These are phyloP conservation scores for Amblyjoppa fuscipennis DNA, from an alignment of 2,888 invertebrate genomes.

Conservation along the genomic window DNA sequence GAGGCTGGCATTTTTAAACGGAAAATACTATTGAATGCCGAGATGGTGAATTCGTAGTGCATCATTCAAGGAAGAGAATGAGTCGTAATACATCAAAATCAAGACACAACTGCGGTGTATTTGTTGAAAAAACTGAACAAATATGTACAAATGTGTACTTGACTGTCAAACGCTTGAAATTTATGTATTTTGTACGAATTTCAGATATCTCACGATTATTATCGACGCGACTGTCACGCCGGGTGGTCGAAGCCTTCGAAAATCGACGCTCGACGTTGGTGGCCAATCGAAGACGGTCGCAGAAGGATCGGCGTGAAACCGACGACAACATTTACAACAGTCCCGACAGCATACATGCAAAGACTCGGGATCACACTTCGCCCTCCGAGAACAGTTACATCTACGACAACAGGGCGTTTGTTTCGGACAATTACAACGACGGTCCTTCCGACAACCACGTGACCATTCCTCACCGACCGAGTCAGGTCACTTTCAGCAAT, in stretches of 20 bases:
- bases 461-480: conserved; percentile 43
- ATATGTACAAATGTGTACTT: no score
- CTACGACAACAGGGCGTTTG: conserved; percentile 64
- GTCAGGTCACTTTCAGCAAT: conserved; percentile 58
- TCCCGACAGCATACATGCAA: conserved; percentile 1
- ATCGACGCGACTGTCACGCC: conserved; percentile 61
- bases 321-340: conserved; percentile 42
- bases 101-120: no score
- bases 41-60: no score
- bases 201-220: conserved; percentile 63
- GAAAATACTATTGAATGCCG: no score
- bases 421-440: conserved; percentile 46
- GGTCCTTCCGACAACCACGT: conserved; percentile 3
- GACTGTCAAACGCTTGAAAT: no score
- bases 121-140: no score
- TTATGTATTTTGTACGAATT: conserved; percentile 7
- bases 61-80: no score
- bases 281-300: conserved; percentile 47
- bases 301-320: not conserved
- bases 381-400: conserved; percentile 20
- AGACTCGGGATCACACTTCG: conserved; percentile 5
- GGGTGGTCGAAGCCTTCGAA: conserved; percentile 63
- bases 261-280: conserved; percentile 60
- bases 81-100: no score
- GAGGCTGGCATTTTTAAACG: no score